Conservation (phyloP, 2,888 invertebrate genomes). For the Euplagia quadripunctaria region DNA sequence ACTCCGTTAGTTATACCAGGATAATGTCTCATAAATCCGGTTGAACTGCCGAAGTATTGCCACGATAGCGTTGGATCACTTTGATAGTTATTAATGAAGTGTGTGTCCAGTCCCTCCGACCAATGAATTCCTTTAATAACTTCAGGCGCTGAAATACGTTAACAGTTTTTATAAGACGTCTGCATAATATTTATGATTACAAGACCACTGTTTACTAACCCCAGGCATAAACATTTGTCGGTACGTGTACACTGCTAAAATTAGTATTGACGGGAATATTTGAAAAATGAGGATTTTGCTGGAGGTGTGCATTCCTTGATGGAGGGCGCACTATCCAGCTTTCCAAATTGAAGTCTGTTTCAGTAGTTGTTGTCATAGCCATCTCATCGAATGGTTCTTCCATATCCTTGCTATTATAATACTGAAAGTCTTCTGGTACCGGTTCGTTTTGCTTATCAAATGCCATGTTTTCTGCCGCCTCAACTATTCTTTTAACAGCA, state of each 20-base stretch:
- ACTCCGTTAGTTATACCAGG: slow-evolving; percentile 90
- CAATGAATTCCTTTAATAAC: slow-evolving; percentile 97
- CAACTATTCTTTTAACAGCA: slow-evolving; percentile 95
- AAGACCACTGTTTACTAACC: slow-evolving; percentile 80
- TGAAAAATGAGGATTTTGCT: slow-evolving; percentile 92
- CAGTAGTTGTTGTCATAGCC: slow-evolving; percentile 82
- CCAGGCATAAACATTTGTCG: slow-evolving; percentile 97
- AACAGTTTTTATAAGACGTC: slow-evolving; percentile 26
- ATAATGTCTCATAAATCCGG: slow-evolving; percentile 98
- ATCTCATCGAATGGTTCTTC: slow-evolving; percentile 86
- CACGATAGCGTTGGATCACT: slow-evolving; percentile 96
- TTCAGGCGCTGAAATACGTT: slow-evolving; percentile 89
- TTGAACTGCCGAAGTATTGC: slow-evolving; percentile 99
- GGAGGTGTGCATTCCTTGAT: slow-evolving; percentile 89
- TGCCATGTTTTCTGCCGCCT: slow-evolving; percentile 94
- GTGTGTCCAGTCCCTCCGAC: slow-evolving; percentile 97
- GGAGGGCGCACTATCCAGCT: slow-evolving; percentile 86
- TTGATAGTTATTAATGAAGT: slow-evolving; percentile 95
- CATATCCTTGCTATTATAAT: slow-evolving; percentile 91
- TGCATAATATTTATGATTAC: slow-evolving; percentile 28
- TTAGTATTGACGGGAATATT: slow-evolving; percentile 92
- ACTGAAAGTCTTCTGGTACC: slow-evolving; percentile 89
- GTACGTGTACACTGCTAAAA: slow-evolving; percentile 97
- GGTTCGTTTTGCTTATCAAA: slow-evolving; percentile 85
- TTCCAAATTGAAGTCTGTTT: slow-evolving; percentile 84